phyloP scores from a whole-genome alignment of 2,888 invertebrate genomes.

The Drosophila kuntzei region DNA sequence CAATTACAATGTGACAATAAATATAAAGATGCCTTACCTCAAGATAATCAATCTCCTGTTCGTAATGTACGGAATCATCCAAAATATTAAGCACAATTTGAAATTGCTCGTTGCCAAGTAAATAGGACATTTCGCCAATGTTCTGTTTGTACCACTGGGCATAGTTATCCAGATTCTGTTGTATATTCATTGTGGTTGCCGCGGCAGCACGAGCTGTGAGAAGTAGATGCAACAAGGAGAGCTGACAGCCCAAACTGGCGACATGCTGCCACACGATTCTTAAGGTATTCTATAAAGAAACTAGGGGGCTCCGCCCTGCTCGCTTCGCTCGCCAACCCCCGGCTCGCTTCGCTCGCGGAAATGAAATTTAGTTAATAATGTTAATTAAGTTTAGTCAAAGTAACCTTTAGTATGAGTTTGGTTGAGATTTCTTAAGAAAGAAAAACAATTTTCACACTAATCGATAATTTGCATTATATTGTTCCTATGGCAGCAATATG shows the following conservation, averaged over 20 bases:
- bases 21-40: conserved; percentile 63
- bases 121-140: conserved; percentile 83
- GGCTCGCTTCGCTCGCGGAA: too few relatives aligned
- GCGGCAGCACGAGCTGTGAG: conserved; percentile 79
- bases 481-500: too few relatives aligned
- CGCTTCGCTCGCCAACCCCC: too few relatives aligned
- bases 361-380: too few relatives aligned
- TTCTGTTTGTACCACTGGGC: conserved; percentile 84
- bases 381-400: too few relatives aligned
- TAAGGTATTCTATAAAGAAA: conserved; percentile 73
- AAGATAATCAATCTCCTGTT: conserved; percentile 77
- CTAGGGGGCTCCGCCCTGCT: too few relatives aligned
- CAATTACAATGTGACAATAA: rapidly evolving
- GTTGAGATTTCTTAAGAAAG: too few relatives aligned
- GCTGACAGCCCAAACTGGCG: conserved; percentile 59
- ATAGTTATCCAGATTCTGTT: conserved; percentile 77
- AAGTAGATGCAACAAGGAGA: conserved; percentile 74
- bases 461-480: too few relatives aligned
- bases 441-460: too few relatives aligned
- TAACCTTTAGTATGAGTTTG: too few relatives aligned
- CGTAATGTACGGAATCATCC: conserved; percentile 75
- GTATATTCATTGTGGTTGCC: conserved; percentile 75
- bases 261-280: conserved; percentile 74
- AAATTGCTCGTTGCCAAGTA: conserved; percentile 74
- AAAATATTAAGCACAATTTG: conserved; percentile 72